Percentiles rank a stretch among this genome's conserved stretches.
Conservation (phyloP, 2,113 vertebrate species). For the Atherinomorus stipes region DNA sequence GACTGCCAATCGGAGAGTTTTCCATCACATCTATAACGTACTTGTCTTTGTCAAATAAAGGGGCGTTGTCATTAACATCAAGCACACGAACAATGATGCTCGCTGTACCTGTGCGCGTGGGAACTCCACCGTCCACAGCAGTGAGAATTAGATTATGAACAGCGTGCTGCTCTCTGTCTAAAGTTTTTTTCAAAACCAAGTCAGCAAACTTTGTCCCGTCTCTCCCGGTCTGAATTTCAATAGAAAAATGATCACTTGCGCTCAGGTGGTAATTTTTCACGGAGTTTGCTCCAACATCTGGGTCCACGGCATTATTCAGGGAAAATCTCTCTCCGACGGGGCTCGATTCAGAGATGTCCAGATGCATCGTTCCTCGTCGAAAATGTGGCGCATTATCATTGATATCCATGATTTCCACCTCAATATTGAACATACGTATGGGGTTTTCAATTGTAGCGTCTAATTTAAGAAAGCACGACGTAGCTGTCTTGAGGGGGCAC, state of each 20-base stretch:
- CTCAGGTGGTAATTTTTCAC: slow-evolving; percentile 74
- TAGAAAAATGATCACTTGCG: slow-evolving; percentile 65
- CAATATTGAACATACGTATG: slow-evolving; percentile 82
- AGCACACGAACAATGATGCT: slow-evolving; percentile 75
- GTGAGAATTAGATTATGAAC: slow-evolving; percentile 78
- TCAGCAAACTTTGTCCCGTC: slow-evolving; percentile 77
- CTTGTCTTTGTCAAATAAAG: slow-evolving; percentile 67
- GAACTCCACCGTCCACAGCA: slow-evolving; percentile 77
- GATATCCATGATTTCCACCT: slow-evolving; percentile 75
- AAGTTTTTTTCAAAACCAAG: slow-evolving; percentile 64
- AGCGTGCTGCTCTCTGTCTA: slow-evolving; percentile 73
- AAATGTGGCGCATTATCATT: slow-evolving; percentile 79
- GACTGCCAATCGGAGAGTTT: slow-evolving; percentile 71
- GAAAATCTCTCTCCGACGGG: slow-evolving; percentile 75
- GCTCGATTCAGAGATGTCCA: slow-evolving; percentile 75
- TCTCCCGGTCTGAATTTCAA: slow-evolving; percentile 75
- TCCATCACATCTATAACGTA: slow-evolving; percentile 71
- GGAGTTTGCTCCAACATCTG: slow-evolving; percentile 75
- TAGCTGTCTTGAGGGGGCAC: slow-evolving; percentile 18
- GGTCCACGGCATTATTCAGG: slow-evolving; percentile 75
- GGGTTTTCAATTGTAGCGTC: slow-evolving; percentile 84
- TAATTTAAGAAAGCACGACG: slow-evolving; percentile 73
- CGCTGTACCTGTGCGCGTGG: slow-evolving; percentile 77
- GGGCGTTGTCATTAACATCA: slow-evolving; percentile 80
- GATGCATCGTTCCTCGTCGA: slow-evolving; percentile 79